phyloP scores from a whole-genome alignment of 2,113 vertebrate genomes.

The Ranitomeya variabilis region DNA sequence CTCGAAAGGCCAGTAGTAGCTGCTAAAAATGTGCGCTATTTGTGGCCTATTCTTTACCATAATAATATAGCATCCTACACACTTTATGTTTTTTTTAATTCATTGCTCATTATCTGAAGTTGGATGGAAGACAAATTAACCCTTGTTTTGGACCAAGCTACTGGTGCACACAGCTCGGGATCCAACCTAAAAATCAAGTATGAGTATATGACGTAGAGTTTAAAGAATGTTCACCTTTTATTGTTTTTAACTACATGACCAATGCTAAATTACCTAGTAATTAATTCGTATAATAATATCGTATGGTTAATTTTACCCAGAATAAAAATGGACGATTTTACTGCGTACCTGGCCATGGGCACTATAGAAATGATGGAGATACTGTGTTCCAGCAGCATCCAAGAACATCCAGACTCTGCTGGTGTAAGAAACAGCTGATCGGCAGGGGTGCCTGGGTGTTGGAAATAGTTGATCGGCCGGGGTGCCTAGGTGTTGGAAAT shows the following conservation, averaged over 20 bases:
- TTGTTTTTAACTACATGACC: background rate
- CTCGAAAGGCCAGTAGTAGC: constrained; percentile 45
- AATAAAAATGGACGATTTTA: too few relatives aligned
- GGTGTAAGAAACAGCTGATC: too few relatives aligned
- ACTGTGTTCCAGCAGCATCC: too few relatives aligned
- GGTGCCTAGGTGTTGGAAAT: too few relatives aligned
- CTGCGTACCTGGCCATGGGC: too few relatives aligned
- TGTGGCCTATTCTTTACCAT: constrained; percentile 41
- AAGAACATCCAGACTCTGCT: too few relatives aligned
- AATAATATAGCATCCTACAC: constrained; percentile 40
- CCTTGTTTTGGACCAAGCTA: background rate
- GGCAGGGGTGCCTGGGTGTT: too few relatives aligned
- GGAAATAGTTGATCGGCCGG: too few relatives aligned
- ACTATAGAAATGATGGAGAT: too few relatives aligned
- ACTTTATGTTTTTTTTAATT: constrained; percentile 31
- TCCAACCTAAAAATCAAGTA: background rate
- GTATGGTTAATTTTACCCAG: too few relatives aligned
- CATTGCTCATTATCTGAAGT: constrained; percentile 34
- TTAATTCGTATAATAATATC: background rate
- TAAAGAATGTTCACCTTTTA: background rate
- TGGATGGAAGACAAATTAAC: constrained; percentile 28
- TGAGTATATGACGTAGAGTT: background rate
- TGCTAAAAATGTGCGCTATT: constrained; percentile 43
- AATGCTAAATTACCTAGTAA: background rate
- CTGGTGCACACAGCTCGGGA: background rate